phyloP scores from a whole-genome alignment of 2,888 invertebrate genomes.

The Apotomis capreana region DNA sequence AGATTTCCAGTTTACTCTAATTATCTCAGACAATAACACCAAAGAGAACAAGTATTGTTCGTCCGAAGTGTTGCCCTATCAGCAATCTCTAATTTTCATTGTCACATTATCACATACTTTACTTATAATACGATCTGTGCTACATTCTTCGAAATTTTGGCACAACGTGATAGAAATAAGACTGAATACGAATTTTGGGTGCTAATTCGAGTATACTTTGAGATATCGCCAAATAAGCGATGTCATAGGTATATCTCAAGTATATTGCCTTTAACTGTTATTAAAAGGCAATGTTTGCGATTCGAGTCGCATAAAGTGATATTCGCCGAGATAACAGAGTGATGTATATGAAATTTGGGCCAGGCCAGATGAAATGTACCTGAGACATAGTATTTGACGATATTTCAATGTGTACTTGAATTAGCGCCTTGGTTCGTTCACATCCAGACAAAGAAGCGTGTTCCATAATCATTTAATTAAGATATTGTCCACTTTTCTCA shows the following conservation, averaged over 20 bases:
- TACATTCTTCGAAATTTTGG: constrained; percentile 41
- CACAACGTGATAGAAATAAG: constrained; percentile 40
- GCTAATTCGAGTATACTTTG: too few relatives aligned
- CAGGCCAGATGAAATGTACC: too few relatives aligned
- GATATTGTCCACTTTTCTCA: constrained; percentile 44
- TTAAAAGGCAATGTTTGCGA: too few relatives aligned
- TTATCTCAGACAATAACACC: constrained; percentile 32
- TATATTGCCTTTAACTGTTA: too few relatives aligned
- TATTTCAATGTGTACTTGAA: too few relatives aligned
- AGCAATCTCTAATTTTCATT: constrained; percentile 37
- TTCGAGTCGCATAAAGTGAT: too few relatives aligned
- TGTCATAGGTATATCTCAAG: too few relatives aligned
- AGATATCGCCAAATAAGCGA: too few relatives aligned
- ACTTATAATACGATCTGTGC: constrained; percentile 31
- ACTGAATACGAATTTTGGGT: constrained; percentile 18
- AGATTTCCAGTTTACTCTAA: constrained; percentile 26
- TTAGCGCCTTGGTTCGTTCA: constrained; percentile 23
- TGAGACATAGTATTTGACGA: too few relatives aligned
- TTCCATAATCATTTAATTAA: constrained; percentile 46
- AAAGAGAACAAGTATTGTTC: constrained; percentile 35
- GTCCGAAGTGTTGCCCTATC: constrained; percentile 24
- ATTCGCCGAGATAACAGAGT: too few relatives aligned
- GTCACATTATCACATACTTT: constrained; percentile 7
- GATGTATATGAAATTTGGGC: too few relatives aligned
- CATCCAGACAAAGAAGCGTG: constrained; percentile 41